Percentiles rank a stretch among this genome's conserved stretches.
These are phyloP conservation scores for Troides oblongomaculatus DNA, from an alignment of 2,888 invertebrate genomes.

Conservation along the genomic window DNA sequence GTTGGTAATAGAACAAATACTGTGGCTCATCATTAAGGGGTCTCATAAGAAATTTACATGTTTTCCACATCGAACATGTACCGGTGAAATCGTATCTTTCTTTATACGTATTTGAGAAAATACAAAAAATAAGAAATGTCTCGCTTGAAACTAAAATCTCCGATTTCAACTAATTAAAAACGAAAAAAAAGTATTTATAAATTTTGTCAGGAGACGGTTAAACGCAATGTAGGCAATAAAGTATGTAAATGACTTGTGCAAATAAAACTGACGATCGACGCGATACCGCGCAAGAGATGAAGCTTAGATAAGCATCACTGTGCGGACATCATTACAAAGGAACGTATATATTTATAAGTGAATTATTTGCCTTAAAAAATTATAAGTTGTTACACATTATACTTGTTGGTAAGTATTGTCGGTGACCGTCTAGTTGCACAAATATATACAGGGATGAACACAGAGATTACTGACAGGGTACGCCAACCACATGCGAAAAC, in stretches of 20 bases:
- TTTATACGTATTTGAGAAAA: background rate
- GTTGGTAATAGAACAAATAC: background rate
- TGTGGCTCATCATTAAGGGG: background rate
- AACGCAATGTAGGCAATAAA: slow-evolving; percentile 4
- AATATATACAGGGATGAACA: too few species aligned
- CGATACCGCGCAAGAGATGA: slow-evolving; percentile 21
- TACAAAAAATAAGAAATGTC: background rate
- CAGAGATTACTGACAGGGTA: too few species aligned
- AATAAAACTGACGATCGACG: slow-evolving; percentile 20
- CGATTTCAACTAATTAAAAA: slow-evolving; percentile 13
- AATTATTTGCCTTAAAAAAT: background rate
- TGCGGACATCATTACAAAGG: slow-evolving; percentile 10
- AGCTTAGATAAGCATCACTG: slow-evolving; percentile 18
- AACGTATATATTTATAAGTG: background rate
- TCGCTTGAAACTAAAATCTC: slow-evolving; percentile 3
- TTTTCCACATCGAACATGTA: background rate
- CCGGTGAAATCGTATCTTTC: background rate
- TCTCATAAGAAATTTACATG: background rate
- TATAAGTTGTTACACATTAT: too few species aligned
- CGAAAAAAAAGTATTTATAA: background rate
- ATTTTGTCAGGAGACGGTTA: slow-evolving; percentile 14
- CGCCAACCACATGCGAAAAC: too few species aligned
- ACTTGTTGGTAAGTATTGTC: too few species aligned
- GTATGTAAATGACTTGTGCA: slow-evolving; percentile 17
- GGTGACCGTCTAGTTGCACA: too few species aligned